phyloP scores from a whole-genome alignment of 1,140 invertebrate genomes.

The Liolophura sinensis region DNA sequence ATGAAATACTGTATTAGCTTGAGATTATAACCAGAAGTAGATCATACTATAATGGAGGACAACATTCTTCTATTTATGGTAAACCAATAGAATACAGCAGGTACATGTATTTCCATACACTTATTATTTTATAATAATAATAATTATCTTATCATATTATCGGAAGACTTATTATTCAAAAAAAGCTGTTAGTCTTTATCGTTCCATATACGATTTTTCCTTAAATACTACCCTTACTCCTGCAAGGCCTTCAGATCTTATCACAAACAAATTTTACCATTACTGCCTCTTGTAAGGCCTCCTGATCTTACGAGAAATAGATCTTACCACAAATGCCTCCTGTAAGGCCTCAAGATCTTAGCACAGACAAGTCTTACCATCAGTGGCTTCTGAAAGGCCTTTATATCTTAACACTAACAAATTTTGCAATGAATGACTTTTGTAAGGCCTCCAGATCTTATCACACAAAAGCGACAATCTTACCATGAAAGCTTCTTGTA shows the following conservation, averaged over 20 bases:
- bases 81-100: no score
- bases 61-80: no score
- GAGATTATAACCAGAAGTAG: no score
- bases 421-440: no score
- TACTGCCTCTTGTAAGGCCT: slow-evolving; percentile 43
- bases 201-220: no score
- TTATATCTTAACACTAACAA: slow-evolving; percentile 34
- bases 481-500: neutral
- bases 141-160: no score
- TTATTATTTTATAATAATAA: no score
- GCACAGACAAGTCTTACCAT: slow-evolving; percentile 35
- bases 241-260: neutral
- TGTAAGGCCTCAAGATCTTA: neutral
- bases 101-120: no score
- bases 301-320: slow-evolving; percentile 34
- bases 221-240: neutral
- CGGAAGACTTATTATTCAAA: no score
- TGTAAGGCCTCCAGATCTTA: neutral
- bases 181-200: no score
- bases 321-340: neutral
- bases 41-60: no score
- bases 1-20: no score
- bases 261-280: slow-evolving; percentile 36
- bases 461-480: neutral
- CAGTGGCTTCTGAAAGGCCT: slow-evolving; percentile 43